A percentile compares a stretch with the other conserved stretches of the same genome.
Evolutionary conservation across 37 sponge, comb jelly and placozoan genomes (phyloP).

Genomic region (Dysidea cf. avara): DNA sequence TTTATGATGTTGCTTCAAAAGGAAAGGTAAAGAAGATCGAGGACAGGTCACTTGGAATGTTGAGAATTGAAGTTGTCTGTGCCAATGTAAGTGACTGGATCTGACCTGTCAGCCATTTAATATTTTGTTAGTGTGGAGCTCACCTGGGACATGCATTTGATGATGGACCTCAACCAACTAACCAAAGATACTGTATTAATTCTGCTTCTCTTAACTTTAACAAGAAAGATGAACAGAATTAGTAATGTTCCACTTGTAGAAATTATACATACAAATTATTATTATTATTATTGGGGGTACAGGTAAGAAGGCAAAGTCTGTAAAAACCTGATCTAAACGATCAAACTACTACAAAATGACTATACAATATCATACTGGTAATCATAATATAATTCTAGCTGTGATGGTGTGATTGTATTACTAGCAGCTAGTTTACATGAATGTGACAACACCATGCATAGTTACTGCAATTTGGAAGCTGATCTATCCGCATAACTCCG

Average conservation of each 20-base stretch:
- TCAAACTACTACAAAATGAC: too few relatives aligned
- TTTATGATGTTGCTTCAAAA: slow-evolving; percentile 58
- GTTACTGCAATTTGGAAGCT: too few relatives aligned
- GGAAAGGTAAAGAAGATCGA: slow-evolving; percentile 47
- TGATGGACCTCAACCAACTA: slow-evolving; percentile 74
- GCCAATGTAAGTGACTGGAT: slow-evolving; percentile 12
- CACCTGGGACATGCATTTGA: slow-evolving; percentile 84
- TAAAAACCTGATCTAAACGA: too few relatives aligned
- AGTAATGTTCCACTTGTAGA: neutral
- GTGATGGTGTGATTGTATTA: too few relatives aligned
- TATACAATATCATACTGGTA: too few relatives aligned
- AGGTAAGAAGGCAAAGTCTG: too few relatives aligned
- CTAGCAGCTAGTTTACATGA: too few relatives aligned
- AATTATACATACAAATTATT: too few relatives aligned
- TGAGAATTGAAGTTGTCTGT: slow-evolving; percentile 55
- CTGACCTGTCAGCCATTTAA: neutral
- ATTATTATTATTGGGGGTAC: too few relatives aligned
- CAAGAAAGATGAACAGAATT: neutral
- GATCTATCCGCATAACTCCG: too few relatives aligned
- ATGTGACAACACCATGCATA: too few relatives aligned
- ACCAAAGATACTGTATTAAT: slow-evolving; percentile 82
- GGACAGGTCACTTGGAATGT: slow-evolving; percentile 68
- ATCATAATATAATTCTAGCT: too few relatives aligned
- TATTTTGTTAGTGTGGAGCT: slow-evolving; percentile 60
- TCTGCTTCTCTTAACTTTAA: slow-evolving; percentile 69